Percentiles rank a stretch among this genome's conserved stretches.
phyloP scores from a whole-genome alignment of 2,113 vertebrate genomes.

The Heterochromis multidens region DNA sequence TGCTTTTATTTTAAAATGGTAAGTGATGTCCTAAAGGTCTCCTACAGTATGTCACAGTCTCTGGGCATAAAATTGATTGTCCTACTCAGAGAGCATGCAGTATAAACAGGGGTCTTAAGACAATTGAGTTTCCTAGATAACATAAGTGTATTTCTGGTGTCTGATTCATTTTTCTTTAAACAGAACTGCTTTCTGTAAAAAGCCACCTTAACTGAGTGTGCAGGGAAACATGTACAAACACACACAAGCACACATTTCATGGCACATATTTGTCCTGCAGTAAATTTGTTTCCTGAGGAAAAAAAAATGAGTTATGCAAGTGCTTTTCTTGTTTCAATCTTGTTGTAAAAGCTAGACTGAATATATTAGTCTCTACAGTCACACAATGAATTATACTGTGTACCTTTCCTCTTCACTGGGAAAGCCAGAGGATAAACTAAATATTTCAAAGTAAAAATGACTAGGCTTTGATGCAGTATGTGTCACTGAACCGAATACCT shows the following conservation, averaged over 20 bases:
- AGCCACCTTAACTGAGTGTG: neutral
- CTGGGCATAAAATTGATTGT: conserved; percentile 1
- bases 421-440: neutral
- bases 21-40: neutral
- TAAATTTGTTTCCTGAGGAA: conserved; percentile 24
- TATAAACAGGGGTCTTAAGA: neutral
- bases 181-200: neutral
- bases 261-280: neutral
- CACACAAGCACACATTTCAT: neutral
- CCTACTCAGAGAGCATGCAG: neutral
- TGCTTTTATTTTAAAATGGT: neutral
- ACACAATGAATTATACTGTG: conserved; percentile 19
- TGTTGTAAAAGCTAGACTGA: neutral
- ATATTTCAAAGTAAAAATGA: conserved; percentile 6
- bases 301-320: neutral
- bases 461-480: neutral
- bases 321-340: conserved; percentile 34
- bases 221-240: neutral
- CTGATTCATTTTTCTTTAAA: neutral
- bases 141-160: neutral
- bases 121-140: neutral
- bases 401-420: neutral
- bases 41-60: neutral
- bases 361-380: conserved; percentile 11
- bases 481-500: neutral